These are phyloP conservation scores for Eledone cirrhosa DNA, from an alignment of 2,888 invertebrate genomes.

Conservation along the genomic window DNA sequence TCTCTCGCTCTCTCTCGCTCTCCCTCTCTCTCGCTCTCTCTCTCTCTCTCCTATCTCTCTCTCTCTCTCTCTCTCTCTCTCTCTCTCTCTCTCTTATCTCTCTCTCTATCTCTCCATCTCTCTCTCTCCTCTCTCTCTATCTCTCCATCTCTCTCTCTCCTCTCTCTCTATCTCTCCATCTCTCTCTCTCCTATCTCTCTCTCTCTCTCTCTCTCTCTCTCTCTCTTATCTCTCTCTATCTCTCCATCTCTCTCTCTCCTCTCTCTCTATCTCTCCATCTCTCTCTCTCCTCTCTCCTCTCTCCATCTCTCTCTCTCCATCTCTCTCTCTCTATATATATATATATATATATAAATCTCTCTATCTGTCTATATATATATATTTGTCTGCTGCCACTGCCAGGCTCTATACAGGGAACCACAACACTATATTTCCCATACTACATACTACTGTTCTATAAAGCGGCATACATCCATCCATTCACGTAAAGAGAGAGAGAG, in stretches of 20 bases:
- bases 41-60: background rate
- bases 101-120: no score
- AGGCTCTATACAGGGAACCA: no score
- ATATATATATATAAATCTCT: no score
- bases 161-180: background rate
- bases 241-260: background rate
- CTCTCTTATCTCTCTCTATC: background rate
- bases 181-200: background rate
- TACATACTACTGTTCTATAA: no score
- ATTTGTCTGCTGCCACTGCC: no score
- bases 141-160: background rate
- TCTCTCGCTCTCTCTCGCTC: background rate
- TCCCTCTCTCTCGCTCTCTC: background rate
- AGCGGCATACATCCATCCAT: background rate
- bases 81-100: no score
- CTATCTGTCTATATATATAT: no score
- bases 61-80: no score
- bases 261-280: background rate
- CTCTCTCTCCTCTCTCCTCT: background rate
- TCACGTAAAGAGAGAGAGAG: background rate
- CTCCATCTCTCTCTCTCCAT: slow-evolving; percentile 1
- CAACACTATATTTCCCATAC: no score
- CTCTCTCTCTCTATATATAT: no score
- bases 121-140: background rate
- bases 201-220: background rate